A percentile compares a stretch with the other conserved stretches of the same genome.
Conservation (phyloP, 2,113 vertebrate species). For the Leptosomus discolor region DNA sequence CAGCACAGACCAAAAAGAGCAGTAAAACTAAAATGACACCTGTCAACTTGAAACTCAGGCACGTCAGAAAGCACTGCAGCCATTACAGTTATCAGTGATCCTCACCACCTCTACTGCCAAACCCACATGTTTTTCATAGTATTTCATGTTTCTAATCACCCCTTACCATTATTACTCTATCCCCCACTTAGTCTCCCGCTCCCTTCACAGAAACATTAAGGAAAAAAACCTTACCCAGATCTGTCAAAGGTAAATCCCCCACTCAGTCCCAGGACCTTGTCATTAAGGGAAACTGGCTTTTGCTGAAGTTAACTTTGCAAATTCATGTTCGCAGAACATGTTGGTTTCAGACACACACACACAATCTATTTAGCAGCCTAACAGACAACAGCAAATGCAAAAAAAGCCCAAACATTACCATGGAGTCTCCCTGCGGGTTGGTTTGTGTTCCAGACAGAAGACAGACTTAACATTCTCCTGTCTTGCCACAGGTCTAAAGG, state of each 20-base stretch:
- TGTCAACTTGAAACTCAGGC: neutral
- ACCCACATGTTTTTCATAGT: neutral
- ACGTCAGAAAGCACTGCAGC: neutral
- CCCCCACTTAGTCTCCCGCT: neutral
- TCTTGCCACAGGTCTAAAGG: neutral
- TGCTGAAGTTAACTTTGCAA: neutral
- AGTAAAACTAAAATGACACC: neutral
- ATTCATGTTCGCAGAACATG: neutral
- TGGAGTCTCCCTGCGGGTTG: neutral
- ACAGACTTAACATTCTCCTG: neutral
- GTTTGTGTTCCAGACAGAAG: neutral
- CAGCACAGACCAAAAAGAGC: neutral
- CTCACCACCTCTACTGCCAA: neutral
- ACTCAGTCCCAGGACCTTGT: fast-evolving
- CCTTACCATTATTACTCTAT: neutral
- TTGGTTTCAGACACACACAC: neutral
- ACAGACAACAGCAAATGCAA: neutral
- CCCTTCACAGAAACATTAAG: neutral
- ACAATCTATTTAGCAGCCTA: neutral
- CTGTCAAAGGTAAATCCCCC: neutral
- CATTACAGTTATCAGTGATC: neutral
- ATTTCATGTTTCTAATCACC: neutral
- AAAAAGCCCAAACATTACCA: neutral
- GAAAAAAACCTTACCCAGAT: fast-evolving
- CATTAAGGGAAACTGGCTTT: neutral